These are phyloP conservation scores for Agrenia bidenticulata DNA, from an alignment of 2,888 invertebrate genomes.

Conservation along the genomic window DNA sequence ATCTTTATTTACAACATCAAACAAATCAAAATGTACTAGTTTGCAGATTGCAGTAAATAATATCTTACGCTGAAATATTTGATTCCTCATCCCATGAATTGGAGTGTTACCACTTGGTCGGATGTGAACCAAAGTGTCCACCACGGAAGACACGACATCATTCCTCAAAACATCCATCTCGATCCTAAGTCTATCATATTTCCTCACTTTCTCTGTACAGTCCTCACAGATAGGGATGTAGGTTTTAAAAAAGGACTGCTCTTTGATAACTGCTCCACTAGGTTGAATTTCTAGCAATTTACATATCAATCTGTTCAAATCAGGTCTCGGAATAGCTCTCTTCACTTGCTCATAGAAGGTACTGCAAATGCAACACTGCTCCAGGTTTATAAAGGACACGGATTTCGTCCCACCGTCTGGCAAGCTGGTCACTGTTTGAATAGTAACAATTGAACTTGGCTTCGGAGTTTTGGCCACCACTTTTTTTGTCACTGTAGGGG, in stretches of 20 bases:
- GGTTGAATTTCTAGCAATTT: too few species aligned
- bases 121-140: constrained; percentile 31
- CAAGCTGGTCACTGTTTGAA: too few species aligned
- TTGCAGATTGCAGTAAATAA: too few species aligned
- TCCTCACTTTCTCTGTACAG: constrained; percentile 21
- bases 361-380: constrained; percentile 34
- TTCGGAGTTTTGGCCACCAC: too few species aligned
- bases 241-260: neutral
- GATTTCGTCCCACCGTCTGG: too few species aligned
- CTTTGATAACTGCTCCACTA: too few species aligned
- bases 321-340: constrained; percentile 13
- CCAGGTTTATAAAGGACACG: constrained; percentile 20
- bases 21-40: too few species aligned
- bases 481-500: too few species aligned
- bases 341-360: constrained; percentile 16
- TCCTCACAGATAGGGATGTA: constrained; percentile 28
- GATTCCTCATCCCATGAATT: constrained; percentile 14
- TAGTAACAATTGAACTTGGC: too few species aligned
- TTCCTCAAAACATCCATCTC: constrained; percentile 31
- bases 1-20: too few species aligned
- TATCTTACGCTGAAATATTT: constrained; percentile 32
- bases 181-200: constrained; percentile 30
- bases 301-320: too few species aligned
- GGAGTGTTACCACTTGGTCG: constrained; percentile 22
- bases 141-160: constrained; percentile 25